Conservation (phyloP, 2,113 vertebrate species). For the Danionella cerebrum region DNA sequence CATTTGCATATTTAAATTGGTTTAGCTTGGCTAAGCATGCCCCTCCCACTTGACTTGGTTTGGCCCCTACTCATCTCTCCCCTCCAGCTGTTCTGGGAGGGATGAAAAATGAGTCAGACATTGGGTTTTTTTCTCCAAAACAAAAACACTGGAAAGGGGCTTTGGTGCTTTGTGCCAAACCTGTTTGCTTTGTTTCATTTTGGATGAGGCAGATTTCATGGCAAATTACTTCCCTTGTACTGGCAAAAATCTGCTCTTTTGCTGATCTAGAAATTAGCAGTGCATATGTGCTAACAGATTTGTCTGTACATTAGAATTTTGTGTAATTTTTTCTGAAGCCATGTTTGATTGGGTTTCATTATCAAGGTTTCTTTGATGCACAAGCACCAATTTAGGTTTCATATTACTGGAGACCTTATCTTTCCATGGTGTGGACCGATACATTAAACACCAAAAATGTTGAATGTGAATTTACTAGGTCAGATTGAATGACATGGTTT, state of each 20-base stretch:
- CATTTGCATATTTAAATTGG: constrained; percentile 63
- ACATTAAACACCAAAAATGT: no score
- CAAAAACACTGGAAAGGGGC: constrained; percentile 4
- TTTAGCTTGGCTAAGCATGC: constrained; percentile 42
- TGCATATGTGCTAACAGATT: no score
- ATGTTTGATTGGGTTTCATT: no score
- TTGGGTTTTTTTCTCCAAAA: constrained; percentile 15
- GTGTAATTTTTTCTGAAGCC: no score
- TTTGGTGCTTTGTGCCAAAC: background rate
- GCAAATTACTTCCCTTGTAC: background rate
- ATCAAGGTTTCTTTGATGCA: no score
- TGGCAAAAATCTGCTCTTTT: background rate
- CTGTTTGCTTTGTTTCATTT: constrained; percentile 18
- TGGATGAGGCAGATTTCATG: constrained; percentile 7
- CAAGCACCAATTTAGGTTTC: no score
- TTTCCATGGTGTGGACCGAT: no score
- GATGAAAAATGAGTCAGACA: constrained; percentile 21
- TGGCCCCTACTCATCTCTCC: background rate
- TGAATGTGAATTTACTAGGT: no score
- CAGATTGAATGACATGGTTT: no score
- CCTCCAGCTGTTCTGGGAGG: constrained; percentile 26
- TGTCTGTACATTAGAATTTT: no score
- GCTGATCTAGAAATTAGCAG: background rate
- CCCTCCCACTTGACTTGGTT: constrained; percentile 27
- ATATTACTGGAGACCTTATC: no score